A percentile compares a stretch with the other conserved stretches of the same genome.
These are phyloP conservation scores for Gymnothorax javanicus DNA, from an alignment of 2,797 vertebrate genomes.

Conservation along the genomic window DNA sequence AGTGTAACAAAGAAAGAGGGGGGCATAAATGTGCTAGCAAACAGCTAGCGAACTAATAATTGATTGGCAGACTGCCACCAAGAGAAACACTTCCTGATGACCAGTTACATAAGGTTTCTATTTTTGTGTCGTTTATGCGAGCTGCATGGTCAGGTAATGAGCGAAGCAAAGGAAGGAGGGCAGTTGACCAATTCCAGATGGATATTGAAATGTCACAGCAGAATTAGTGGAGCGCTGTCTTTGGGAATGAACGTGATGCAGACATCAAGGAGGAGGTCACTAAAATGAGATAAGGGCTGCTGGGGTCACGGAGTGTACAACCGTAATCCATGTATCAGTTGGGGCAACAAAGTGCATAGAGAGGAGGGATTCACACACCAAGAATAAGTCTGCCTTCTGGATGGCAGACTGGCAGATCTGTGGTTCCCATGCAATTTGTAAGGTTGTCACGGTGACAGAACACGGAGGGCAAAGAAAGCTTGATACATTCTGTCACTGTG, in stretches of 20 bases:
- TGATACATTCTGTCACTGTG: neutral
- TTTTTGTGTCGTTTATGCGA: no score
- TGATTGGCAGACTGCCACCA: neutral
- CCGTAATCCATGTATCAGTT: neutral
- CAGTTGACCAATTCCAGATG: neutral
- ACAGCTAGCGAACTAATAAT: neutral
- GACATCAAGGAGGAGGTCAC: neutral
- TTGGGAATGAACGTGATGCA: neutral
- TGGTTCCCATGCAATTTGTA: neutral
- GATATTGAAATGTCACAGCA: neutral
- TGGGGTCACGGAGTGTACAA: neutral
- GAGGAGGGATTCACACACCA: neutral
- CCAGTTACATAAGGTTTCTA: no score
- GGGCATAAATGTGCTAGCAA: neutral
- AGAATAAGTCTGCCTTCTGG: neutral
- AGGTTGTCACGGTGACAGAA: neutral
- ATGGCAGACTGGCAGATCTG: neutral
- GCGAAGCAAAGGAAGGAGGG: no score
- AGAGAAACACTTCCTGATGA: neutral
- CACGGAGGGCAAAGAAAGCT: no score
- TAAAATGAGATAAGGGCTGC: neutral
- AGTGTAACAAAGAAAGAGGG: neutral
- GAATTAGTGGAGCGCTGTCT: constrained; percentile 4
- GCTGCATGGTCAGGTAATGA: no score
- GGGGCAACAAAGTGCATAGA: neutral